phyloP scores from a whole-genome alignment of 2,113 vertebrate species.

The Tachuris rubrigastra region DNA sequence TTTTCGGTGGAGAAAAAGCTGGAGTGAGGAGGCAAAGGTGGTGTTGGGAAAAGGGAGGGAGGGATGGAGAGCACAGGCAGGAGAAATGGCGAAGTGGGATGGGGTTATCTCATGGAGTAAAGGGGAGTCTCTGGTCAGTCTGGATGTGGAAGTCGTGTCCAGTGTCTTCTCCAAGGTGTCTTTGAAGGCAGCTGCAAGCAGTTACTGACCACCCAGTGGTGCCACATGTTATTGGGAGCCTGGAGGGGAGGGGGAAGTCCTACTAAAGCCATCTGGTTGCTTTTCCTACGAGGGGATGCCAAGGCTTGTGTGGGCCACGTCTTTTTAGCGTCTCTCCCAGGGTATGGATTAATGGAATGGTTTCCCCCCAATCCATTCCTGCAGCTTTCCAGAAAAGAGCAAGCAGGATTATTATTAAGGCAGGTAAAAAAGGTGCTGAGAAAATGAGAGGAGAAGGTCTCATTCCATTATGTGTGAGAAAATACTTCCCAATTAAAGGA shows the following conservation, averaged over 20 bases:
- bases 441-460: conserved; percentile 16
- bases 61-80: background rate
- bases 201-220: background rate
- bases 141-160: rapidly evolving
- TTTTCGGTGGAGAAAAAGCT: background rate
- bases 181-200: background rate
- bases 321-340: rapidly evolving
- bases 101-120: background rate
- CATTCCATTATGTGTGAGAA: conserved; percentile 33
- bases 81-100: background rate
- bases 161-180: background rate
- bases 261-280: background rate
- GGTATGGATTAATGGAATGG: background rate
- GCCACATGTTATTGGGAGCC: background rate
- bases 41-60: background rate
- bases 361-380: background rate
- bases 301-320: rapidly evolving
- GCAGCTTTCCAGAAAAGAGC: background rate
- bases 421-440: background rate
- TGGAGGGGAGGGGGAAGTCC: background rate
- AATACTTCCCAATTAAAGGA: conserved; percentile 38
- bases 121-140: background rate
- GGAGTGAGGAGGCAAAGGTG: background rate
- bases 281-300: background rate
- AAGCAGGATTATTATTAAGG: background rate